Percentiles rank a stretch among this genome's conserved stretches.
Conservation (phyloP, 1,140 invertebrate genomes). For the Zaprionus ornatus region DNA sequence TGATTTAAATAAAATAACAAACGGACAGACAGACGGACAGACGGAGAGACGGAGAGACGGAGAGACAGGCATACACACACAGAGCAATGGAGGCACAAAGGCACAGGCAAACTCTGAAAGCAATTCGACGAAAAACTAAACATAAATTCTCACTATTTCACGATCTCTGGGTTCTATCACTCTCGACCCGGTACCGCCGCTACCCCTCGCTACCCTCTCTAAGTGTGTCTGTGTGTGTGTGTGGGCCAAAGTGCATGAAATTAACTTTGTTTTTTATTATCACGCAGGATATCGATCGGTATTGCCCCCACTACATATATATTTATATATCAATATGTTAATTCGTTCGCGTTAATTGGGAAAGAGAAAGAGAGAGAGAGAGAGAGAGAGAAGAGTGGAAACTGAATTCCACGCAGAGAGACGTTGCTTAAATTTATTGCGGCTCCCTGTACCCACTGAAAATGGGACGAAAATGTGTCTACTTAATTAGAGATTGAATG, state of each 20-base stretch:
- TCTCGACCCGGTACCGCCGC: not conserved
- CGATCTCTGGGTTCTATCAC: slow-evolving; percentile 26
- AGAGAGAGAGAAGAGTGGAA: slow-evolving; percentile 9
- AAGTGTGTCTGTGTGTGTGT: slow-evolving; percentile 30
- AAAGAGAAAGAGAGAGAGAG: slow-evolving; percentile 3
- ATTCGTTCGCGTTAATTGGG: slow-evolving; percentile 68
- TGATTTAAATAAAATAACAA: slow-evolving; percentile 77
- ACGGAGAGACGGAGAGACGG: slow-evolving; percentile 16
- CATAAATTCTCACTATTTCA: slow-evolving; percentile 58
- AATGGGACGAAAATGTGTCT: not conserved
- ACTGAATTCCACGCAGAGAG: slow-evolving; percentile 32
- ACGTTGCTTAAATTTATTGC: slow-evolving; percentile 50
- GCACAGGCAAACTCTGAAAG: slow-evolving; percentile 9
- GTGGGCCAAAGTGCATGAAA: slow-evolving; percentile 39
- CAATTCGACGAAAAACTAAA: slow-evolving; percentile 67
- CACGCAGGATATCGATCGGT: slow-evolving; percentile 57
- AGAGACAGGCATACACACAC: not conserved
- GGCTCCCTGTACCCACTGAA: not conserved
- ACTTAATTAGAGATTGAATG: not conserved
- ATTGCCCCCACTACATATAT: not conserved
- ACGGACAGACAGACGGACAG: not conserved
- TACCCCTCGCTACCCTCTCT: not conserved
- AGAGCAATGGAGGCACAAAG: not conserved
- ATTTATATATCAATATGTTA: slow-evolving; percentile 63
- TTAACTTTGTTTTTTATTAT: slow-evolving; percentile 75